Conservation (phyloP, 1,140 invertebrate species). For the Archegozetes longisetosus region DNA sequence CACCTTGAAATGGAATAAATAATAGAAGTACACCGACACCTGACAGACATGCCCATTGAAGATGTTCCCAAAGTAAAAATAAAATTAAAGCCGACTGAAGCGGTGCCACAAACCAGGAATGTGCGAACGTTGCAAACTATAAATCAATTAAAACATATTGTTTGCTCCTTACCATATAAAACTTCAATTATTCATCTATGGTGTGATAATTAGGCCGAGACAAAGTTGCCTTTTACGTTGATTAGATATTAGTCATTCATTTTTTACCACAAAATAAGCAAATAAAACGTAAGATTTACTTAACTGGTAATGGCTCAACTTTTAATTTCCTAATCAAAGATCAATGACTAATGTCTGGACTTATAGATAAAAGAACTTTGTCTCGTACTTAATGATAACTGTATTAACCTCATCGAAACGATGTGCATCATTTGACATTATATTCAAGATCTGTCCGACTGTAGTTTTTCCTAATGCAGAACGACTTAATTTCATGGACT, state of each 20-base stretch:
- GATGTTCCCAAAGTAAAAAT: constrained; percentile 15
- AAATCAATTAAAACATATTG: constrained; percentile 6
- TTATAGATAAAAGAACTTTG: constrained; percentile 22
- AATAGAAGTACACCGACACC: constrained; percentile 16
- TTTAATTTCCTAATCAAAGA: too few relatives aligned
- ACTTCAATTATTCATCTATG: too few relatives aligned
- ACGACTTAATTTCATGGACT: constrained; percentile 35
- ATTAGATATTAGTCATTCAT: too few relatives aligned
- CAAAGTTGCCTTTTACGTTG: too few relatives aligned
- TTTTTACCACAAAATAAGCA: constrained; percentile 51
- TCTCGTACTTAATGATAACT: neutral
- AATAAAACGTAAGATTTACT: too few relatives aligned
- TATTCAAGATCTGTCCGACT: constrained; percentile 73
- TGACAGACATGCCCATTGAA: constrained; percentile 28
- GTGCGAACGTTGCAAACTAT: constrained; percentile 17
- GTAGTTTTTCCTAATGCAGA: constrained; percentile 55
- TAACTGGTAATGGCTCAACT: too few relatives aligned
- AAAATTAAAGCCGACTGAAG: constrained; percentile 18
- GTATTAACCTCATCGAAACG: constrained; percentile 32
- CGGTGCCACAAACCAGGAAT: constrained; percentile 17
- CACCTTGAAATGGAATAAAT: constrained; percentile 19
- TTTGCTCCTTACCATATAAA: constrained; percentile 19
- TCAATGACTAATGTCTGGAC: too few relatives aligned
- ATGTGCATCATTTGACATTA: constrained; percentile 67
- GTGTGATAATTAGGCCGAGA: too few relatives aligned